phyloP scores from a whole-genome alignment of 2,797 vertebrate species.

The Pseudochirops cupreus region DNA sequence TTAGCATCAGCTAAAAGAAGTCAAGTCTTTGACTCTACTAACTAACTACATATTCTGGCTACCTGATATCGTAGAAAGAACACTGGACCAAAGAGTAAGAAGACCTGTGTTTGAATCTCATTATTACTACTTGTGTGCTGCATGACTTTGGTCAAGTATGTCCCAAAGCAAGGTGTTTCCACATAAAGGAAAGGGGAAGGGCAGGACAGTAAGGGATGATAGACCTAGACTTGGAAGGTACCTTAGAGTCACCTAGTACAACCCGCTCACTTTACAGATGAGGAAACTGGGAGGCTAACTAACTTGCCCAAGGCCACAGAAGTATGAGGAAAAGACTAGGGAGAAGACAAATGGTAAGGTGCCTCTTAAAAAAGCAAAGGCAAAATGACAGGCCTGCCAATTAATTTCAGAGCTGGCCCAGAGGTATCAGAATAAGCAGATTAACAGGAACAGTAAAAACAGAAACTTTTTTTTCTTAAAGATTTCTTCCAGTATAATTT shows the following conservation, averaged over 20 bases:
- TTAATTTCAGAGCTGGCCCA: constrained; percentile 9
- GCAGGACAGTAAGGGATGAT: constrained; percentile 48
- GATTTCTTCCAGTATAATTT: not conserved
- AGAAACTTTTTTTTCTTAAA: constrained; percentile 24
- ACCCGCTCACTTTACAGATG: not conserved
- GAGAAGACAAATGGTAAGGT: not conserved
- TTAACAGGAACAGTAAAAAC: not conserved
- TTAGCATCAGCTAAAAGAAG: no score
- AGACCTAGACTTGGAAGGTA: not conserved
- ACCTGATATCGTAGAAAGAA: not conserved
- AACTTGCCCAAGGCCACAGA: not conserved
- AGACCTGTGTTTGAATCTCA: not conserved
- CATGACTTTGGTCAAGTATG: constrained; percentile 1
- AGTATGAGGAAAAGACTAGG: not conserved
- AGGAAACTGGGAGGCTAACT: not conserved
- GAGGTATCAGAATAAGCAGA: constrained; percentile 4
- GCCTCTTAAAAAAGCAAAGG: constrained; percentile 9
- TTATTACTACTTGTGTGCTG: not conserved
- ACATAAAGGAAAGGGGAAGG: constrained; percentile 19
- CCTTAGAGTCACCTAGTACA: not conserved
- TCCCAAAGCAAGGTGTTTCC: constrained; percentile 30
- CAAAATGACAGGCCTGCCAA: not conserved
- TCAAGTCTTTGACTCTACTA: no score
- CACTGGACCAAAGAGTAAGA: not conserved
- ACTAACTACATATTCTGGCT: not conserved